Percentiles rank a stretch among this genome's conserved stretches.
Conservation (phyloP, 2,797 vertebrate species). For the Platalea minor region DNA sequence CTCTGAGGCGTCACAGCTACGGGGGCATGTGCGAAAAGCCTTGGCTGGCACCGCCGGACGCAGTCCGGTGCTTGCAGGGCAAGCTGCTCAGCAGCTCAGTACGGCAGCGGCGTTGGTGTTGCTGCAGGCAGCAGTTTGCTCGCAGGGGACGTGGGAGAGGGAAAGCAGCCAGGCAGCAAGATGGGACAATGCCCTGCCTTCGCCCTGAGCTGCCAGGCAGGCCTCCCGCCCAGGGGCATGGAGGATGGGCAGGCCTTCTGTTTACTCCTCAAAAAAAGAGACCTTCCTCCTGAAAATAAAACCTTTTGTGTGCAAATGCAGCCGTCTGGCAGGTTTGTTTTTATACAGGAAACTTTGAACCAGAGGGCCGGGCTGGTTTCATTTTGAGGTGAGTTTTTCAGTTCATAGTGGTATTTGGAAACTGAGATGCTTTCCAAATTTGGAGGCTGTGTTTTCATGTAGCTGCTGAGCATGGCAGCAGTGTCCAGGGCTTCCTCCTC, state of each 20-base stretch:
- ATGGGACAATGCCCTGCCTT: neutral
- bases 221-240: neutral
- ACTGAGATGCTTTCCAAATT: neutral
- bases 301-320: conserved; percentile 34
- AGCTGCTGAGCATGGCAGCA: neutral
- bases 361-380: neutral
- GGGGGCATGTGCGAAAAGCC: accelerated
- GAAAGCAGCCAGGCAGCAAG: neutral
- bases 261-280: conserved; percentile 30
- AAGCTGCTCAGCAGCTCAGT: accelerated
- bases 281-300: conserved; percentile 24
- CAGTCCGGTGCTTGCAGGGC: neutral
- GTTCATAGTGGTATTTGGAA: neutral
- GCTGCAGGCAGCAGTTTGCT: neutral
- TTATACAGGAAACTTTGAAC: conserved; percentile 19
- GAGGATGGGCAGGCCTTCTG: conserved; percentile 7
- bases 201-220: neutral
- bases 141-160: neutral
- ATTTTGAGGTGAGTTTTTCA: neutral
- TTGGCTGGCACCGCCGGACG: accelerated
- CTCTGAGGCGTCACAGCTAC: neutral
- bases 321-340: neutral
- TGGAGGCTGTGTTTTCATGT: neutral
- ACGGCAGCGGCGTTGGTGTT: accelerated
- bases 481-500: neutral